Evolutionary conservation across 2,888 invertebrate species (phyloP).

Genomic region (Anoncus sp.): DNA sequence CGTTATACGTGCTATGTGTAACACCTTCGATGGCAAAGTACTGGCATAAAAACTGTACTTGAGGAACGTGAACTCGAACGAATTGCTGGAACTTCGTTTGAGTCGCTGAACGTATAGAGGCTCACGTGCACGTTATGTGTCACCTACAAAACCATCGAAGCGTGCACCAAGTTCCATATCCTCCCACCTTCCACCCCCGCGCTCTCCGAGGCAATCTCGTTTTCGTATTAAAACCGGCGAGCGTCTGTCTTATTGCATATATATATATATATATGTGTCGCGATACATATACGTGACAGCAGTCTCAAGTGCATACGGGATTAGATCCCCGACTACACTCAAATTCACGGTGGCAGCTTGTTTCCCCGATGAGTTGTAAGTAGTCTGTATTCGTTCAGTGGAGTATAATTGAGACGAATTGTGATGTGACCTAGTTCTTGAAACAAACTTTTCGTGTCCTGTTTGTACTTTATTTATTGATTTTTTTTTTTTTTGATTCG

Average conservation of each 20-base stretch:
- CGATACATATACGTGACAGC: not conserved
- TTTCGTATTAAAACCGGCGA: constrained; percentile 17
- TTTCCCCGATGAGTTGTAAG: not conserved
- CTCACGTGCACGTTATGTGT: constrained; percentile 59
- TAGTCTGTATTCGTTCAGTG: not conserved
- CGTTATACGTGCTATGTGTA: constrained; percentile 5
- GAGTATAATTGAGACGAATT: not conserved
- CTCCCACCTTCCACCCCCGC: constrained; percentile 47
- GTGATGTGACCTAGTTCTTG: not conserved
- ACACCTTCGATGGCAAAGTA: constrained; percentile 26
- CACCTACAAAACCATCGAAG: constrained; percentile 61
- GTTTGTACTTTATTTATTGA: too few species aligned
- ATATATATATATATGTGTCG: too few species aligned
- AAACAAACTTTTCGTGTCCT: too few species aligned
- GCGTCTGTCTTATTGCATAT: constrained; percentile 4
- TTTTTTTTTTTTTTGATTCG: too few species aligned
- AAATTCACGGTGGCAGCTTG: not conserved
- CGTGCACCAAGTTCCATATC: constrained; percentile 44
- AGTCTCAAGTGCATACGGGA: constrained; percentile 21
- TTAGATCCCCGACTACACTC: not conserved
- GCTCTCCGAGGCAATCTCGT: constrained; percentile 19
- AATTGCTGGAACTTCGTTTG: constrained; percentile 33
- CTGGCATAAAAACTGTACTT: not conserved
- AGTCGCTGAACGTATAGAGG: constrained; percentile 4
- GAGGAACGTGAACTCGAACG: constrained; percentile 13